These are phyloP conservation scores for Mallateleia sp. DNA, from an alignment of 2,888 invertebrate species.

Conservation along the genomic window DNA sequence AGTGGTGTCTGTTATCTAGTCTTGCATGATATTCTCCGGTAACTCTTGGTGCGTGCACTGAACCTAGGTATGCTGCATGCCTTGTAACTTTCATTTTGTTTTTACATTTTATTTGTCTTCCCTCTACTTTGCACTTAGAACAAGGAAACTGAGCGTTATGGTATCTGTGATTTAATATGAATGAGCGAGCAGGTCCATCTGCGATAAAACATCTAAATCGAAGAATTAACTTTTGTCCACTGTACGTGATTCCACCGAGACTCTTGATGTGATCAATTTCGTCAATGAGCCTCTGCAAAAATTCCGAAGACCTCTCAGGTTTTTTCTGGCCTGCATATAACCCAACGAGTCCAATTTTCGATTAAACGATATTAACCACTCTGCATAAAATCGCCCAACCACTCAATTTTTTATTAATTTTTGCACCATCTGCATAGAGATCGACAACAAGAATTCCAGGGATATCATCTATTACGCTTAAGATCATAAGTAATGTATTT, in stretches of 20 bases:
- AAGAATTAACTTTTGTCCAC: not conserved
- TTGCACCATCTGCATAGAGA: conserved; percentile 36
- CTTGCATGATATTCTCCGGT: conserved; percentile 38
- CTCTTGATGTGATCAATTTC: conserved; percentile 38
- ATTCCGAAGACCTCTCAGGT: too few relatives aligned
- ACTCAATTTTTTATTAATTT: conserved; percentile 44
- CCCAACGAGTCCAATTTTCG: conserved; percentile 60
- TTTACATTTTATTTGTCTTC: not conserved
- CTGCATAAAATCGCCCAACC: conserved; percentile 68
- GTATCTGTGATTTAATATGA: conserved; percentile 55
- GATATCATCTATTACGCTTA: not conserved
- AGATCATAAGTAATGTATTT: conserved; percentile 14
- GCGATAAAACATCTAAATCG: conserved; percentile 63
- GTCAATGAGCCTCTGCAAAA: too few relatives aligned
- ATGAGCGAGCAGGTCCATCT: conserved; percentile 71
- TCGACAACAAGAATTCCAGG: not conserved
- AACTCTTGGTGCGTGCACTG: conserved; percentile 7
- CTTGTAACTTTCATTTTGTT: conserved; percentile 13
- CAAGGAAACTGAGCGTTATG: conserved; percentile 59
- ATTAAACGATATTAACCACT: too few relatives aligned
- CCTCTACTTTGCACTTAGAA: conserved; percentile 61
- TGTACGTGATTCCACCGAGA: conserved; percentile 44
- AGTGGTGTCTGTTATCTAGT: conserved; percentile 19
- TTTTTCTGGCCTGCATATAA: conserved; percentile 69
- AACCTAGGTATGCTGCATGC: conserved; percentile 24